Percentiles rank a stretch among this genome's conserved stretches.
Evolutionary conservation across 2,113 vertebrate species (phyloP).

Genomic region (Petaurus breviceps): DNA sequence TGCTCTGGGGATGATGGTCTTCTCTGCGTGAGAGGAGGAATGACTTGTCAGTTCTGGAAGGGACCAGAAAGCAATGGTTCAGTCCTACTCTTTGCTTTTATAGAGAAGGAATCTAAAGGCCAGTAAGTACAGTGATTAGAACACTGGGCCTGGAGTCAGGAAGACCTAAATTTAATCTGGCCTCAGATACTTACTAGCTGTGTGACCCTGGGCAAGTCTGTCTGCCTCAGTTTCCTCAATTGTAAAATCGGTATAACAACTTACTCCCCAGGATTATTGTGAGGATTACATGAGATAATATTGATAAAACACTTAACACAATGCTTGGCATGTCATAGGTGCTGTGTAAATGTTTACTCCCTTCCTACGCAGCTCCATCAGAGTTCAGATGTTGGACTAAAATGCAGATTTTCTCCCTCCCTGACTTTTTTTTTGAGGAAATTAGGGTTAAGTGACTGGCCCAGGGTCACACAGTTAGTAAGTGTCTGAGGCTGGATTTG

Average conservation of each 20-base stretch:
- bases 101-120: neutral
- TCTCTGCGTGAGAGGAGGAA: neutral
- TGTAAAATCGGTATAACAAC: no score
- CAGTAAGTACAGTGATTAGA: neutral
- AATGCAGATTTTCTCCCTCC: neutral
- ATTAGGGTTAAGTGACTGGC: neutral
- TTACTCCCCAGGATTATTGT: neutral
- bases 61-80: neutral
- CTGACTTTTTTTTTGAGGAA: neutral
- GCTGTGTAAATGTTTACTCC: neutral
- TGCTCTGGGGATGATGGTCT: neutral
- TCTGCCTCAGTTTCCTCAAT: no score
- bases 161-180: neutral
- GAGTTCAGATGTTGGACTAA: neutral
- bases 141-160: fast-evolving
- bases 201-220: neutral
- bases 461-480: neutral
- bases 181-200: neutral
- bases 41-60: neutral
- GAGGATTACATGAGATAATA: neutral
- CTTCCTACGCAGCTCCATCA: neutral
- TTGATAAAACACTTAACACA: neutral
- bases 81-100: neutral
- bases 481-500: fast-evolving
- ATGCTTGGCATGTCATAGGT: neutral